Conservation (phyloP, 1,140 invertebrate genomes). For the Scaptomyza hsui region DNA sequence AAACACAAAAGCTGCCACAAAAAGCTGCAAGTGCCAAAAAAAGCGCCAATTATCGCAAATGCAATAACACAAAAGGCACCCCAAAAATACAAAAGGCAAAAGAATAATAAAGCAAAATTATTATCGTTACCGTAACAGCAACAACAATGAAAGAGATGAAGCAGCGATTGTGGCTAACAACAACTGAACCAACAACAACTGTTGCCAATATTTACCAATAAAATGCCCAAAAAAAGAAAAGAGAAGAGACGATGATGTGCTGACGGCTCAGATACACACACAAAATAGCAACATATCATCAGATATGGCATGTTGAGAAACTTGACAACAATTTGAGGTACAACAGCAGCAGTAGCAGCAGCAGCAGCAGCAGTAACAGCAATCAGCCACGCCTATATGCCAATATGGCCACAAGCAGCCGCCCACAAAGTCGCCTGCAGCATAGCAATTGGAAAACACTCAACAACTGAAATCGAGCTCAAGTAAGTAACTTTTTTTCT, state of each 20-base stretch:
- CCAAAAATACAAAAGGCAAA: constrained; percentile 18
- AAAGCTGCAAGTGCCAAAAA: constrained; percentile 69
- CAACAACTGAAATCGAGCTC: constrained; percentile 74
- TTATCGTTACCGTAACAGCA: constrained; percentile 50
- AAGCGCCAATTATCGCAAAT: constrained; percentile 71
- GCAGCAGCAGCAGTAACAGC: constrained; percentile 21
- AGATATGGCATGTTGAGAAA: constrained; percentile 37
- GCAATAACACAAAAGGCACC: constrained; percentile 48
- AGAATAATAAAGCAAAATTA: constrained; percentile 80
- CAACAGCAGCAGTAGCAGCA: constrained; percentile 2
- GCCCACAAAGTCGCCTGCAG: constrained; percentile 20
- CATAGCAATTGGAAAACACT: constrained; percentile 75
- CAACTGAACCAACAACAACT: constrained; percentile 53
- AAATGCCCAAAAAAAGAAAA: constrained; percentile 46
- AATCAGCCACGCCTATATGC: constrained; percentile 32
- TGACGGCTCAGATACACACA: constrained; percentile 41
- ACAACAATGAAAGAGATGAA: constrained; percentile 42
- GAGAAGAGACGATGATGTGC: constrained; percentile 63
- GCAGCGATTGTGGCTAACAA: constrained; percentile 38
- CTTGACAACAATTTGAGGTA: constrained; percentile 51
- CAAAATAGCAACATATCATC: constrained; percentile 15
- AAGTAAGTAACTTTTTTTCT: constrained; percentile 72
- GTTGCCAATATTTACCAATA: constrained; percentile 79
- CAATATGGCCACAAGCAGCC: neutral
- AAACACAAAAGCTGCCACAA: constrained; percentile 15